Evolutionary conservation across 1,140 invertebrate genomes (phyloP).

Genomic region (Melitaea cinxia): DNA sequence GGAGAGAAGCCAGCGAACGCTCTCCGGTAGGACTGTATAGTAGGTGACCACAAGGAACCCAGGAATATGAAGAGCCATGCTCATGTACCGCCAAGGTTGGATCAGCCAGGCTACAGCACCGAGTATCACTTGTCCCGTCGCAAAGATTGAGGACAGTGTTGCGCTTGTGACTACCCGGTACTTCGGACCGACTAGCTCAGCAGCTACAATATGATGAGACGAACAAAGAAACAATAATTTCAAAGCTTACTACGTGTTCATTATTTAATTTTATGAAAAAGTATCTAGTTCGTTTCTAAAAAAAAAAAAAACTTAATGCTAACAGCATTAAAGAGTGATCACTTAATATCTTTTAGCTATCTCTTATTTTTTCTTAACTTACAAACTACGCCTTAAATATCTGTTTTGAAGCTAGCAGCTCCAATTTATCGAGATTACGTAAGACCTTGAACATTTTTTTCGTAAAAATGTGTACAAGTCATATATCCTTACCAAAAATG

Average conservation of each 20-base stretch:
- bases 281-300: no score
- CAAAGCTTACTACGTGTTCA: no score
- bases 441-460: no score
- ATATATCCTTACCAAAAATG: conserved; percentile 47
- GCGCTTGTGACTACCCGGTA: conserved; percentile 88
- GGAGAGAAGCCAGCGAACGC: conserved; percentile 88
- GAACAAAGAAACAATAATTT: no score
- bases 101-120: conserved; percentile 1
- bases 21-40: conserved; percentile 84
- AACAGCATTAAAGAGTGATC: no score
- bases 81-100: conserved; percentile 40
- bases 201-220: conserved; percentile 83
- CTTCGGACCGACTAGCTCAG: conserved; percentile 89
- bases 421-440: no score
- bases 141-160: conserved; percentile 86
- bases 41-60: conserved; percentile 85
- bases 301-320: no score
- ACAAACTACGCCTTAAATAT: no score
- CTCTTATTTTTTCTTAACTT: no score
- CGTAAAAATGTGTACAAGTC: background rate
- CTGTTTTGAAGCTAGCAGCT: no score
- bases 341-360: no score
- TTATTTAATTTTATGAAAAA: no score
- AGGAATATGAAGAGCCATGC: conserved; percentile 83
- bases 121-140: conserved; percentile 84